Base-by-base conservation (phyloP, 2,888 invertebrate genomes). In the Protophormia terraenovae region DNA sequence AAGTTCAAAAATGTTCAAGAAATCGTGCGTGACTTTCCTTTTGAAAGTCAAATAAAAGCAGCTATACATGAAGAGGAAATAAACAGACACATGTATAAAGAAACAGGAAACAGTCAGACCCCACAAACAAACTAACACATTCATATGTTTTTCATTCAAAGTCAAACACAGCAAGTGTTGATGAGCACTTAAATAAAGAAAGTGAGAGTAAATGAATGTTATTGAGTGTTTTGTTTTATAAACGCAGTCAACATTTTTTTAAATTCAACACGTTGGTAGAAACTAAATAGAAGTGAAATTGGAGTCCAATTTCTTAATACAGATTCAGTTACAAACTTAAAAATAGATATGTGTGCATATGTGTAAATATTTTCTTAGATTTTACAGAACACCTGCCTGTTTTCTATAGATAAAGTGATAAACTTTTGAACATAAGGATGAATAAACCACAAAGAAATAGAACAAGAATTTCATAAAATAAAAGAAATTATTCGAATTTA, bases 11-110 rank as follows among this genome's bases (percentile, higher is more conserved):
- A 47, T 29, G 1, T 8, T n/a, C 10, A 64, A 45, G 19, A 75
- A 62, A 62, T 75, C 62, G 75, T 50, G 62, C 75, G 75, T 75
- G 62, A 75, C 75, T 75, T 73, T 41, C 19, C n/a, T 60, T 62
- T 47, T 12, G 62, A 75, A 75, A 75, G 50, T 72, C 55, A 58
- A 72, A 69, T 38, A 35, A 10, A 22, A 38, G 10, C 12, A 12
- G 64, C 53, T 7, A 16, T 12, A 22, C 22, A 24, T 19, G 53
- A 22, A 53, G 3, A 22, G 1, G 19, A 10, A 14, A 35, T 35
- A 69, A 16, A 19, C 47, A 47, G 16, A 29, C 27, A 53, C 12
- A 8, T 5, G n/a, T n/a, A n/a, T n/a, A n/a, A n/a, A n/a, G n/a
- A n/a, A n/a, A n/a, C n/a, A n/a, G n/a, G n/a, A 47, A 27, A 10